Base-by-base conservation (phyloP, 2,113 vertebrate species). In the Tylochromis polylepis region DNA sequence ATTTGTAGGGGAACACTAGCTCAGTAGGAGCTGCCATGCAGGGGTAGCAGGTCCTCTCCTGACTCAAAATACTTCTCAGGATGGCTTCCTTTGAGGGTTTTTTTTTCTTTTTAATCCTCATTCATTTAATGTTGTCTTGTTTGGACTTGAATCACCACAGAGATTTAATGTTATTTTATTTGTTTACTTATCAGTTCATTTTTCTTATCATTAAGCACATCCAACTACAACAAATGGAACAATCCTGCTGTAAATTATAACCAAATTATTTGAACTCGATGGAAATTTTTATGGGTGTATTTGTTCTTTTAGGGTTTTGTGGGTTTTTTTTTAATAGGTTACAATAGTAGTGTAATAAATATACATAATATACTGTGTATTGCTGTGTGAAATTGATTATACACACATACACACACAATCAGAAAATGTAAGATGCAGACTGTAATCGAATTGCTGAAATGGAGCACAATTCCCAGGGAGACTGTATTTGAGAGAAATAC, bases 21-120 rank as follows among this genome's bases (percentile, higher is more conserved):
- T 77, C 83, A 77, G 65, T 67, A 62, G 86, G 84, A 85, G 87
- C 72, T 12, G 57, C 49, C 84, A 9, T 58, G 84, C 70, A 46
- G 79, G 70, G 86, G 85, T 92, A 70, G 88, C 72, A 91, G 27
- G 83, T 85, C 51, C 24, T 51, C 67, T 88, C 14, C 41, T 15
- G n/a, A 56, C 83, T 67, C 83, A 84, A 82, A 87, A 79, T 56
- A 22, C 56, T 81, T 24, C 49, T 67, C 51, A 51, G 60, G 29
- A 62, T 36, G 8, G n/a, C 27, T 56, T 55, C 58, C 31, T 49
- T 29, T 56, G 49, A 43, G 80, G 5, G 38, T 36, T 43, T 16
- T n/a, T n/a, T 16, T 49, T 11, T 36, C 6, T 11, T 5, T 20
- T 2, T 20, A 34, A 36, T 12, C 3, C 43, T 43, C 11, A 14